These are phyloP conservation scores for Notamacropus eugenii DNA, from an alignment of 2,797 vertebrate genomes.

Conservation along the genomic window DNA sequence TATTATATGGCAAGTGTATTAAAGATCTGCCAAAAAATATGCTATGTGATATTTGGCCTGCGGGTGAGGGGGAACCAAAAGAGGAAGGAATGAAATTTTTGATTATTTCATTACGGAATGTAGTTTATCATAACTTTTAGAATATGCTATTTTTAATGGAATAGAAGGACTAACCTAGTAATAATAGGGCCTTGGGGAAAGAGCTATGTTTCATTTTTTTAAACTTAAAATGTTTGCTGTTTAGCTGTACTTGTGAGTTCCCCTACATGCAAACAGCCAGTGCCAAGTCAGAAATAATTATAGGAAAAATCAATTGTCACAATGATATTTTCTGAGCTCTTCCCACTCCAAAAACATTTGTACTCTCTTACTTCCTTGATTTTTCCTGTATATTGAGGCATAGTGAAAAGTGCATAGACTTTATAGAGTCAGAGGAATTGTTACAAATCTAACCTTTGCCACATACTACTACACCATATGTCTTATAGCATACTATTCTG, in stretches of 20 bases:
- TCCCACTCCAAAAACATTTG: not conserved
- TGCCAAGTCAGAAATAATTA: constrained; percentile 18
- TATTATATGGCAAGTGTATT: not conserved
- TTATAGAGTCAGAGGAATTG: not conserved
- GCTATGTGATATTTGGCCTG: not conserved
- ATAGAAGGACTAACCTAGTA: not conserved
- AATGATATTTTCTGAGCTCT: not conserved
- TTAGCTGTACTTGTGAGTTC: not conserved
- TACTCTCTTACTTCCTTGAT: constrained; percentile 11
- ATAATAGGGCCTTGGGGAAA: not conserved
- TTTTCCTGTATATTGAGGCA: not conserved
- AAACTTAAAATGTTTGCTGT: not conserved
- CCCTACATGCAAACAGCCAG: not conserved
- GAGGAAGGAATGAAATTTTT: not conserved
- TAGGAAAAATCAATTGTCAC: constrained; percentile 28
- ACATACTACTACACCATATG: not conserved
- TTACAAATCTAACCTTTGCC: not conserved
- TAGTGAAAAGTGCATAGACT: not conserved
- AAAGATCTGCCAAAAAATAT: not conserved
- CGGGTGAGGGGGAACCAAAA: not conserved
- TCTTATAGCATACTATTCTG: not conserved
- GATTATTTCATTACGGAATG: not conserved
- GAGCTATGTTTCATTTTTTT: not conserved
- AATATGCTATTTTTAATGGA: not conserved
- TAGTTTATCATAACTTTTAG: not conserved